Evolutionary conservation across 1,140 invertebrate genomes (phyloP), one percentile per base, ranked within the genome.

Genomic region (Oscheius sp.): DNA sequence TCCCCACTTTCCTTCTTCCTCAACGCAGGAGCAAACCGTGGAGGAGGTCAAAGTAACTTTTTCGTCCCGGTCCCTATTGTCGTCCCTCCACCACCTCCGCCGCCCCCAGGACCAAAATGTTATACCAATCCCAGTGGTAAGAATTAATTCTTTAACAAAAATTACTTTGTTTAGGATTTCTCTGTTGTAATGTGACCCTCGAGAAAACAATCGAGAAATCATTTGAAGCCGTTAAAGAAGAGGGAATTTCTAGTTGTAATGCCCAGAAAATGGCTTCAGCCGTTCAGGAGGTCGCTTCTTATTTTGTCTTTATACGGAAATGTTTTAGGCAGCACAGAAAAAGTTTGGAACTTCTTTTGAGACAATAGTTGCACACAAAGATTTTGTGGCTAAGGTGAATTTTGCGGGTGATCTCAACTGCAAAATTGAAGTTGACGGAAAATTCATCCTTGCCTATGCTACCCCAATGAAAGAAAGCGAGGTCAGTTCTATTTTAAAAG

Each of bases 351-450:
- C 63, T 29, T 31, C 71, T 1, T 76, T 76, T 71, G 75, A 76
- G 65, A 55, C 73, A 0, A 65, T 76, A 1, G 75, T 49, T 29
- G 75, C 73, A 35, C 75, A 75, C 45, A 58, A 61, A 29, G 75
- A 76, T 46, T 76, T 76, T 73, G 75, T 76, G 13, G 71, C 74
- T 20, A 74, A 76, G 45, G 74, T 68, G 31, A 74, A 75, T 36
- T 76, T 76, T 52, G 59, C 59, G n/a, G 75, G 75, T 23, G 74
- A 76, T 29, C 31, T 76, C 42, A 76, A 74, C n/a, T 76, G 75
- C 32, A 76, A 76, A 59, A 71, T 76, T 38, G 75, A 76, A 36
- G 46, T 76, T 26, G 74, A 76, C 38, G 75, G 75, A 18, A 76
- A 76, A 66, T 76, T 61, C 46, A 75, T 76, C 32, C 49, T 76